Evolutionary conservation across 2,888 invertebrate species (phyloP).

Genomic region (Cheilosia impressa): DNA sequence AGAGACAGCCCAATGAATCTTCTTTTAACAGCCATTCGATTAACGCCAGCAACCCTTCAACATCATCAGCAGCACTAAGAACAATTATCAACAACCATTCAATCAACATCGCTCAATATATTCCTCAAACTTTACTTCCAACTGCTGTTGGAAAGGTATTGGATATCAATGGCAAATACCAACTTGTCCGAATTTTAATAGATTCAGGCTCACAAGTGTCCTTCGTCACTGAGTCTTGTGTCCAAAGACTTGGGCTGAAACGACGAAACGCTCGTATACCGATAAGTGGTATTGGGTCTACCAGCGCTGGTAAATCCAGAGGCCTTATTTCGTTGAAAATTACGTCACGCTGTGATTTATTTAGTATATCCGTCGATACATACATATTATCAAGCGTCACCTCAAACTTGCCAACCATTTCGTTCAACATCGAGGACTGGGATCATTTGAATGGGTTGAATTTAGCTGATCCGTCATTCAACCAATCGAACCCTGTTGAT

Average conservation of each 20-base stretch:
- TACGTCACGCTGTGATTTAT: too few species aligned
- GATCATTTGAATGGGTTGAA: constrained; percentile 28
- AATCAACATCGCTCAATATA: background rate
- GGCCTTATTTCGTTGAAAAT: constrained; percentile 9
- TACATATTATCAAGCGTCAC: constrained; percentile 8
- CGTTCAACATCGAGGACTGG: constrained; percentile 12
- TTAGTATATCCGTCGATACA: background rate
- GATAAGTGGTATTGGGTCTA: constrained; percentile 8
- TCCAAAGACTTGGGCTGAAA: background rate
- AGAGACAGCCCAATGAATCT: background rate
- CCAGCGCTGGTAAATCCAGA: background rate
- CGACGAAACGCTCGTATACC: constrained; percentile 7
- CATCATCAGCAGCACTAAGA: background rate
- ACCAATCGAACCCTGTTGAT: constrained; percentile 49
- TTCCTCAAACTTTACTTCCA: background rate
- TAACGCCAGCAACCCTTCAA: background rate
- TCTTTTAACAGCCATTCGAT: background rate
- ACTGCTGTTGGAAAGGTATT: background rate
- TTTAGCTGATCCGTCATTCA: constrained; percentile 61
- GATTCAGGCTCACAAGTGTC: background rate
- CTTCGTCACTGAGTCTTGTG: constrained; percentile 1
- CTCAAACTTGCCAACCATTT: background rate
- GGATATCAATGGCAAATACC: background rate
- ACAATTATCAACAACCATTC: background rate
- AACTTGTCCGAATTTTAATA: background rate